Base-by-base conservation (phyloP, 2,888 invertebrate species). In the Ceraclea dissimilis region DNA sequence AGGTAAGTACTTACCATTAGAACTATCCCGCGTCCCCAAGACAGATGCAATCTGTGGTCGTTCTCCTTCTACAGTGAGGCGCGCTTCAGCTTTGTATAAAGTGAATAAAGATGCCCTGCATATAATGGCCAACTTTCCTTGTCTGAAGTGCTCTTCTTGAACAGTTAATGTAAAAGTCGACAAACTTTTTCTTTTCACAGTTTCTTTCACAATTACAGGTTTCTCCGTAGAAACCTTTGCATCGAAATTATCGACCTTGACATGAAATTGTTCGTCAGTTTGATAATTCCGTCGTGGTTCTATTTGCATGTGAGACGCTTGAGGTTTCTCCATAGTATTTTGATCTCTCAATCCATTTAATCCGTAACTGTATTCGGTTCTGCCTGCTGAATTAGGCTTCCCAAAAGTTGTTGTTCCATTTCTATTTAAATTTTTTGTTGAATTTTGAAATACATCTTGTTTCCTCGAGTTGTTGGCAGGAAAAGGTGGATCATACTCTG, bases 21-120 rank as follows among this genome's bases (percentile, higher is more conserved):
- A 71, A 50, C 73, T 72, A 65, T 74, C 73, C 33, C 72, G 70
- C 34, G 75, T 76, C 58, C 76, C 76, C 52, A 76, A 66, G 57
- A 78, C 76, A 39, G 76, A 73, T 39, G 76, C 76, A 56, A 76
- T 69, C 63, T 74, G 69, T 34, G 78, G 78, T 58, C 71, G 72
- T 66, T 78, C 77, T 63, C 77, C 77, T 62, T 72, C 74, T 51
- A 78, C 65, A 44, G 67, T 65, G 39, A 72, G 65, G 54, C 69
- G 71, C 16, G 70, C 68, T 56, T 69, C 63, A 56, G 70, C 68
- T 52, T 68, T 69, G 66, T 75, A 76, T 50, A 74, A 68, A 56
- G 70, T 67, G 68, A 73, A 75, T 65, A 76, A 69, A 52, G 69
- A 69, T 54, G 73, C 75, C 60, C 68, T 68, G 64, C 76, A 76